phyloP scores from a whole-genome alignment of 37 sponge, comb jelly and placozoan species.

The Eunapius fragilis region DNA sequence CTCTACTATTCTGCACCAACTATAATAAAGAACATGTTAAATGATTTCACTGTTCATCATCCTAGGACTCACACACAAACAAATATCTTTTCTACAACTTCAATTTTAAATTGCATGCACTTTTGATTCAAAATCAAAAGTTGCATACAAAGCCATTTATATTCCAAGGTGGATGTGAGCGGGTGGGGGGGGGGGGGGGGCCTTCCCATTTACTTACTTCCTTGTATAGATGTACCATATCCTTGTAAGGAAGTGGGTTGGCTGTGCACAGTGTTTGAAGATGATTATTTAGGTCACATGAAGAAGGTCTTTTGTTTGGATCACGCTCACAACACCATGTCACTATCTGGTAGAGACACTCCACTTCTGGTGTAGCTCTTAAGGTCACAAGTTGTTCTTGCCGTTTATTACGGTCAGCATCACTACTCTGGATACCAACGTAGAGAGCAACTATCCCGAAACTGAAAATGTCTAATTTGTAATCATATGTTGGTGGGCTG shows the following conservation, averaged over 20 bases:
- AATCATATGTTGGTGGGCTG: background rate
- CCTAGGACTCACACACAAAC: too few species aligned
- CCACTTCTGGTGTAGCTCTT: background rate
- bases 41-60: too few species aligned
- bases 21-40: too few species aligned
- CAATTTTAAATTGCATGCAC: too few species aligned
- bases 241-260: background rate
- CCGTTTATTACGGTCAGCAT: background rate
- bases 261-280: background rate
- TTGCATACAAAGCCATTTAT: too few species aligned
- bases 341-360: background rate
- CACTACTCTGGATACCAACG: background rate
- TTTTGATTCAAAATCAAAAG: too few species aligned
- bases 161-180: too few species aligned
- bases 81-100: too few species aligned
- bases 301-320: background rate
- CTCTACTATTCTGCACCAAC: too few species aligned
- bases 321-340: background rate
- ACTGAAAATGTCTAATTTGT: conserved; percentile 25
- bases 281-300: background rate
- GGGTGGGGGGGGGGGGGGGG: too few species aligned
- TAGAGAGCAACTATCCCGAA: background rate
- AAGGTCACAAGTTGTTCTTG: background rate
- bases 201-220: background rate
- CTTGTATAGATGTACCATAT: background rate